Conservation (phyloP, 2,888 invertebrate genomes). For the Cephus rjabovi region DNA sequence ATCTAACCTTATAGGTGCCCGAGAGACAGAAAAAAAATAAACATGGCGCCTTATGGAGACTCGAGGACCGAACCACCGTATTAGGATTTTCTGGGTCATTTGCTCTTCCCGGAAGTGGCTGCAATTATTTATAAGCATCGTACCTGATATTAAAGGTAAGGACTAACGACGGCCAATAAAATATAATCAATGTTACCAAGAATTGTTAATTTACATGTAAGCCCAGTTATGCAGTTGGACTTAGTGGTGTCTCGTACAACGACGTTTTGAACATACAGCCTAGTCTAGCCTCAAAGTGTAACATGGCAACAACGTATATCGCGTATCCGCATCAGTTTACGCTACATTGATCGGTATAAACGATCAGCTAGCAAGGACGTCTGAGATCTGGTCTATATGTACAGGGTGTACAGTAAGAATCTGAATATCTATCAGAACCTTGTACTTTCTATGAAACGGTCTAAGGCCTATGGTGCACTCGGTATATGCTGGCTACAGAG, state of each 20-base stretch:
- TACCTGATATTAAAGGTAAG: background rate
- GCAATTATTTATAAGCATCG: background rate
- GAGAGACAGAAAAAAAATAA: background rate
- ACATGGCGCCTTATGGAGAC: background rate
- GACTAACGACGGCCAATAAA: background rate
- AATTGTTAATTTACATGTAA: background rate
- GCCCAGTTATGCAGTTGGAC: background rate
- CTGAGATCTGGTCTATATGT: too few species aligned
- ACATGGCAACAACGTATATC: background rate
- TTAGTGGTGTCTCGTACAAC: background rate
- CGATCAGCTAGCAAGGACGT: too few species aligned
- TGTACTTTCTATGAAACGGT: too few species aligned
- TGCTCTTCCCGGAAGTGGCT: background rate
- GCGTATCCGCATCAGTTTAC: background rate
- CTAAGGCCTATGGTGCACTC: too few species aligned
- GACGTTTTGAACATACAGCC: background rate
- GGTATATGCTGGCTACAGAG: too few species aligned
- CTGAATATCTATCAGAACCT: too few species aligned
- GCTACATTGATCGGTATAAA: too few species aligned
- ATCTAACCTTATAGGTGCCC: background rate
- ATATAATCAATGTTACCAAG: background rate
- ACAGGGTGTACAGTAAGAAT: too few species aligned
- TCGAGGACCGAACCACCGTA: background rate
- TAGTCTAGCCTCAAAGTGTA: background rate
- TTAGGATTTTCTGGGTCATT: background rate